Evolutionary conservation across 1,140 invertebrate species (phyloP), one percentile per base, ranked within the genome.

Genomic region (Drosophila miranda): DNA sequence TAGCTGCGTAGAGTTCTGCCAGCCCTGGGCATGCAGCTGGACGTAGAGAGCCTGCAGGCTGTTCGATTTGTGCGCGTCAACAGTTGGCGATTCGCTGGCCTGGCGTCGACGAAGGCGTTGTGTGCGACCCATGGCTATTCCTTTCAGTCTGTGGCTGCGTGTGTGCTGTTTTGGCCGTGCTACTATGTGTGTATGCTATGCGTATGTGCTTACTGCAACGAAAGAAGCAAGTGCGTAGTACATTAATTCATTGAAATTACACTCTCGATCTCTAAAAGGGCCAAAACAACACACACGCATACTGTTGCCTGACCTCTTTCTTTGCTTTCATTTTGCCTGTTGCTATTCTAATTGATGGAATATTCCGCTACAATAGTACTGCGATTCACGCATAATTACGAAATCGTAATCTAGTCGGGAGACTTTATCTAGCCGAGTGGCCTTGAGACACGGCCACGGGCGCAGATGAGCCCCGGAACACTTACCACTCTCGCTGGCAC

Each of bases 281-380:
- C 82, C 82, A 87, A 87, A 87, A 83, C 82, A 87, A 88, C 82
- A 82, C 82, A 87, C 82, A 78, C 78, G 67, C 75, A 66, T 57
- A 78, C 67, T 75, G 70, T 64, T 86, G 75, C 64, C 76, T 64
- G 60, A 77, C 63, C 73, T 53, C 60, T 67, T 76, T 54, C 58
- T 38, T 38, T 48, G 28, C 8, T 44, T 38, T 11, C 4, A 13
- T 38, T 13, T 38, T 23, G 19, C 13, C 9, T 34, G 30, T 11
- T 16, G 14, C 23, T 41, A 5, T 46, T 34, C 30, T 60, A 38
- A 57, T 44, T 19, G 13, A 23, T 43, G n/a, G 26, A 28, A 51
- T 16, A 28, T 42, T 42, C 13, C 45, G 26, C 28, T 19, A 42
- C 7, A 71, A 51, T 61, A 38, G 9, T 54, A 55, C 61, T 11